Conservation (phyloP, 2,888 invertebrate species). For the Boloria selene region DNA sequence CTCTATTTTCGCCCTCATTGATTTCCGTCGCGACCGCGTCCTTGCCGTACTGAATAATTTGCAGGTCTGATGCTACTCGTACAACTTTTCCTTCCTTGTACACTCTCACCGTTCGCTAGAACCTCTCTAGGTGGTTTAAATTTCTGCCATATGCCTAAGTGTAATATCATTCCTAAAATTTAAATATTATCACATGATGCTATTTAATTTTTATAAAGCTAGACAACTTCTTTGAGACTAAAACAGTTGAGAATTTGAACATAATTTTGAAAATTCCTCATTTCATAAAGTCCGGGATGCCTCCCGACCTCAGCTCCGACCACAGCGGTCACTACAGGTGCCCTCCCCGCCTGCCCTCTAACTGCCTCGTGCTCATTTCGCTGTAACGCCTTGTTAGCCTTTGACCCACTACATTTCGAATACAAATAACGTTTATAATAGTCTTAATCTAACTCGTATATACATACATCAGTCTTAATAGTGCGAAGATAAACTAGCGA, state of each 20-base stretch:
- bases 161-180: no score
- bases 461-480: not conserved
- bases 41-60: conserved; percentile 34
- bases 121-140: no score
- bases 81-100: not conserved
- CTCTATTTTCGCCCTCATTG: conserved; percentile 38
- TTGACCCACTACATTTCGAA: conserved; percentile 14
- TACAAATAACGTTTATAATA: conserved; percentile 25
- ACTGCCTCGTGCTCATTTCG: conserved; percentile 13
- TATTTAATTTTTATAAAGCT: no score
- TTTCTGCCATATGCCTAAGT: no score
- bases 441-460: conserved; percentile 1
- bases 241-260: no score
- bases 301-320: conserved; percentile 1
- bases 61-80: conserved; percentile 3
- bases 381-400: conserved; percentile 25
- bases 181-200: no score
- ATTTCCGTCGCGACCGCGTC: conserved; percentile 37
- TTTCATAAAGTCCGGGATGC: not conserved
- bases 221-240: no score
- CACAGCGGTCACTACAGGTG: conserved; percentile 4
- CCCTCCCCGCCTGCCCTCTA: not conserved
- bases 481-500: conserved; percentile 8
- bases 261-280: not conserved
- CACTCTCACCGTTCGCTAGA: not conserved